Evolutionary conservation across 2,797 vertebrate genomes (phyloP).

Genomic region (Anniella stebbinsi): DNA sequence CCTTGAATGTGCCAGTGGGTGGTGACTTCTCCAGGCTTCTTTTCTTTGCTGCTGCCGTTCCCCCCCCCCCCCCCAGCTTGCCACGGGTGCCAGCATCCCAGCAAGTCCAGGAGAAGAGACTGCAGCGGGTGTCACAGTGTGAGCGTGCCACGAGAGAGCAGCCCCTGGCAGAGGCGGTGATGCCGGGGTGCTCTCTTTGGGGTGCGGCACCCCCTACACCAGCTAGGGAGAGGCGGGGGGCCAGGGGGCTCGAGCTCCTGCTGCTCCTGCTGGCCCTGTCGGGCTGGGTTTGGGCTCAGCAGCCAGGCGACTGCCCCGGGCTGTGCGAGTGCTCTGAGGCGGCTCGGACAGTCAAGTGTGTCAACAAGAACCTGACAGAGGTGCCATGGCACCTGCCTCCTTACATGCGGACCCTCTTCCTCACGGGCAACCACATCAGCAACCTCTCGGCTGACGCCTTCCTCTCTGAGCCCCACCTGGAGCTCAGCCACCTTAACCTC

Average conservation of each 20-base stretch:
- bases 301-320: constrained; percentile 80
- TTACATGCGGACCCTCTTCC: constrained; percentile 84
- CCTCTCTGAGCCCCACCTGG: constrained; percentile 75
- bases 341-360: constrained; percentile 87
- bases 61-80: not conserved
- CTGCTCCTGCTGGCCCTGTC: constrained; percentile 72
- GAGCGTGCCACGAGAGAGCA: not conserved
- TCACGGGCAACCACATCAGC: constrained; percentile 86
- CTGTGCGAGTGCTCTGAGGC: constrained; percentile 84
- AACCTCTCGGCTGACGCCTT: constrained; percentile 83
- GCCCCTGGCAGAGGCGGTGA: constrained; percentile 22
- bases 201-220: constrained; percentile 7
- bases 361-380: constrained; percentile 82
- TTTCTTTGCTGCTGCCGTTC: not conserved
- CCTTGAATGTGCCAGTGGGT: constrained; percentile 10
- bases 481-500: constrained; percentile 86
- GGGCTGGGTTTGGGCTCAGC: constrained; percentile 68
- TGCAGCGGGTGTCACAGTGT: not conserved
- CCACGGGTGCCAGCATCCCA: not conserved
- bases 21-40: not conserved
- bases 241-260: constrained; percentile 58
- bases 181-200: constrained; percentile 35
- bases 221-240: constrained; percentile 11
- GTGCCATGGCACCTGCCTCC: constrained; percentile 86
- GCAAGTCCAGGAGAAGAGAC: not conserved